Conservation (phyloP, 2,888 invertebrate species). For the Entomobrya proxima region DNA sequence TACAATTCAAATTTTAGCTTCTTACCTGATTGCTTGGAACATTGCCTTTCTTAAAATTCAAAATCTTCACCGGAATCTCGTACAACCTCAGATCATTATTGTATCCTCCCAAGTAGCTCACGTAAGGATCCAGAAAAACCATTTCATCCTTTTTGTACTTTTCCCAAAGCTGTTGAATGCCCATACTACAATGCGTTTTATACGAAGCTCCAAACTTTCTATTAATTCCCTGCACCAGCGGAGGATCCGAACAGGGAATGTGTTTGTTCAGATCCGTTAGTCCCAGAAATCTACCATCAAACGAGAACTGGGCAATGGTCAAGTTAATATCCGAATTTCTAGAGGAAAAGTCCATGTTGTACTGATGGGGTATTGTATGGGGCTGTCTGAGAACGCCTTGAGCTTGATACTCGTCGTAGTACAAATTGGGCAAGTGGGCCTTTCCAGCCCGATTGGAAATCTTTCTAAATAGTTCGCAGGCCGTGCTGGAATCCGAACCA, state of each 20-base stretch:
- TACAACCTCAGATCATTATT: constrained; percentile 78
- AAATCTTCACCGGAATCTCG: constrained; percentile 81
- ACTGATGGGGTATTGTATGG: constrained; percentile 77
- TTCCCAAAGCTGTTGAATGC: constrained; percentile 69
- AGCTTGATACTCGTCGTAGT: constrained; percentile 79
- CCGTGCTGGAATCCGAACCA: constrained; percentile 76
- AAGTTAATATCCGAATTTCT: constrained; percentile 77
- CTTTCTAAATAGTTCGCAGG: constrained; percentile 70
- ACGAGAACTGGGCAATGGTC: constrained; percentile 77
- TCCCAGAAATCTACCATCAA: constrained; percentile 78
- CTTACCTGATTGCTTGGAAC: constrained; percentile 77
- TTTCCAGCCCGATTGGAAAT: constrained; percentile 45
- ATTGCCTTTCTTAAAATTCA: constrained; percentile 78
- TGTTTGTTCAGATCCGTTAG: constrained; percentile 76
- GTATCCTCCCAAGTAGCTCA: constrained; percentile 78
- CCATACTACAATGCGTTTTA: constrained; percentile 66
- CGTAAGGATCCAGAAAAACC: constrained; percentile 80
- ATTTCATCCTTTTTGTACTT: constrained; percentile 76
- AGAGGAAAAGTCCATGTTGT: constrained; percentile 68
- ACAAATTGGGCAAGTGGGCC: constrained; percentile 77
- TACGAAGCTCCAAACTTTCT: constrained; percentile 73
- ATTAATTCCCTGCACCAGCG: constrained; percentile 60
- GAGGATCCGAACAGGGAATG: constrained; percentile 71
- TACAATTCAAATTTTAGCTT: no score
- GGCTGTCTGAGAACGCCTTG: constrained; percentile 77